Base-by-base conservation (phyloP, 2,797 vertebrate species). In the Poeciliopsis gracilis region DNA sequence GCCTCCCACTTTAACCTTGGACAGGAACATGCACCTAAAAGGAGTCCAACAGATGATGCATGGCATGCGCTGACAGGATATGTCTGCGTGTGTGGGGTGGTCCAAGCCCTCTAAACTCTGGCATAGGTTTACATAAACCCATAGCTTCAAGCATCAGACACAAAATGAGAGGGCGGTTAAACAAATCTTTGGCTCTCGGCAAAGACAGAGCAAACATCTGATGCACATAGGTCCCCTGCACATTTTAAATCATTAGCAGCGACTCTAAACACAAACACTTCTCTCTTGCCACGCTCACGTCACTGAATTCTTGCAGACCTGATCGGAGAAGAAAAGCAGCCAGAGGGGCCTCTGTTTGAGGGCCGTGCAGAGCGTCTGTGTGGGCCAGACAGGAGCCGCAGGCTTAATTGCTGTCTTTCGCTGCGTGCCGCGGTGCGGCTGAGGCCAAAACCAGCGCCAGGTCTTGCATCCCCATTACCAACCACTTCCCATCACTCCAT, bases 361-460 rank as follows among this genome's bases (percentile, higher is more conserved):
- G 67, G 67, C 41, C 41, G 12, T 3, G 13, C 67, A 9, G 38
- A 70, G 67, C 12, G 73, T 84, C 46, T 33, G n/a, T 74, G 61
- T 36, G 45, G 70, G 82, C 72, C 88, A 90, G 88, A 90, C 84
- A 75, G 79, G 82, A 90, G 89, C 85, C 84, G 51, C 82, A 77
- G 85, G 80, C 87, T 77, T 87, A 92, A 93, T 90, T 84, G 88
- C 66, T 73, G 86, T 91, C 86, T 87, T 85, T 85, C 82, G 82
- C 85, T 74, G 75, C 47, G 46, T 67, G 83, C 84, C 80, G 76
- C 70, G 47, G 36, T 80, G 87, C 86, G 91, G 89, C 90, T 90
- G 84, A 89, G 87, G 85, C 80, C 51, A 30, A 84, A 87, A 75
- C 72, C 83, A 79, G 76, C 87, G 88, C 73, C 33, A 59, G 73